These are phyloP conservation scores for Pyralis farinalis DNA, from an alignment of 2,888 invertebrate genomes.

Conservation along the genomic window DNA sequence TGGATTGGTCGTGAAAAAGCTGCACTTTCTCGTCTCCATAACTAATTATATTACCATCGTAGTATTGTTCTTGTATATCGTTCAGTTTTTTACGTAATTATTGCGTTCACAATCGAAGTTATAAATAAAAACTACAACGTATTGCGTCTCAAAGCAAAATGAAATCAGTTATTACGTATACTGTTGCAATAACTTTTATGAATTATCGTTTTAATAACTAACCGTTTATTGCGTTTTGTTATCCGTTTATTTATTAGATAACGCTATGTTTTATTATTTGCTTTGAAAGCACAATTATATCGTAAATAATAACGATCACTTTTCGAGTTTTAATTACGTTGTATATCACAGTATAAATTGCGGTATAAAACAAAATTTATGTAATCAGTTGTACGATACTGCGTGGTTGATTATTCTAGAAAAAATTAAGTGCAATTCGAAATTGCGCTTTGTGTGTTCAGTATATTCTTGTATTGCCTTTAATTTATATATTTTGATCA, in stretches of 20 bases:
- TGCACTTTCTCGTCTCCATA: constrained; percentile 46
- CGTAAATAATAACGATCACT: too few species aligned
- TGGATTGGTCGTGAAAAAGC: constrained; percentile 45
- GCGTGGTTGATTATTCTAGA: too few species aligned
- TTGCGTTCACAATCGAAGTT: constrained; percentile 6
- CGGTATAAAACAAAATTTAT: too few species aligned
- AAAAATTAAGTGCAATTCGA: too few species aligned
- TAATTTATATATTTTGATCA: too few species aligned
- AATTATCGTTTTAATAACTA: background rate
- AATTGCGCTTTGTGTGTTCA: too few species aligned
- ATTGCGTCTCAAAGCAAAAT: constrained; percentile 3
- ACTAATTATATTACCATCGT: constrained; percentile 4
- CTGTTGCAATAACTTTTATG: constrained; percentile 1
- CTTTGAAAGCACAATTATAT: too few species aligned
- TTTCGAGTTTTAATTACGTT: too few species aligned
- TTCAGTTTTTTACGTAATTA: constrained; percentile 4
- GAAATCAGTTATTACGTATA: constrained; percentile 9
- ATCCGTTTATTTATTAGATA: background rate
- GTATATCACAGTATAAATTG: too few species aligned
- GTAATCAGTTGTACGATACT: too few species aligned
- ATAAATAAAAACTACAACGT: background rate
- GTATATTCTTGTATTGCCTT: too few species aligned
- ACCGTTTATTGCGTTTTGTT: background rate
- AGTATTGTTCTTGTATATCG: constrained; percentile 7
- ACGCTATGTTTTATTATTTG: too few species aligned